A percentile compares a stretch with the other conserved stretches of the same genome.
Evolutionary conservation across 2,888 invertebrate genomes (phyloP).

Genomic region (Eurois occulta): DNA sequence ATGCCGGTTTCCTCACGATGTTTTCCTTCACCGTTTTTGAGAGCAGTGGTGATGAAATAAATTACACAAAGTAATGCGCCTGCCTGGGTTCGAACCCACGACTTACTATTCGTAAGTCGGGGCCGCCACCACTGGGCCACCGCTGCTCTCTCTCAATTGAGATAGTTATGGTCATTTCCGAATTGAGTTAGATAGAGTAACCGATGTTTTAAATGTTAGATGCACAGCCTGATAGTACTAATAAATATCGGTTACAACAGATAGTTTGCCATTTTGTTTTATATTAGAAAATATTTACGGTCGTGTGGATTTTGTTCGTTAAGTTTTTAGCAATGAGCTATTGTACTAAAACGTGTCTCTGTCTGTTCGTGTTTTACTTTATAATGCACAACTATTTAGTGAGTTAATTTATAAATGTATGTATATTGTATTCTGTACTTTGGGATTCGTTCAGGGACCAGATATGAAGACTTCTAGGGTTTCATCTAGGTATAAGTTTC

Average conservation of each 20-base stretch:
- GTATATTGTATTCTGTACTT: neutral
- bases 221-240: neutral
- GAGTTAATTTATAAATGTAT: neutral
- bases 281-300: neutral
- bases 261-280: neutral
- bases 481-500: neutral
- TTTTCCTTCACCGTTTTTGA: too few species aligned
- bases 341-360: neutral
- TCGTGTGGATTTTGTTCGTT: neutral
- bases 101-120: too few species aligned
- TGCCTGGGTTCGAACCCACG: too few species aligned
- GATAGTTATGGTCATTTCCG: too few species aligned
- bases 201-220: too few species aligned
- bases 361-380: neutral
- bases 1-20: too few species aligned
- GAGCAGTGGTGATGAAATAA: too few species aligned
- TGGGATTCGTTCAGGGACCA: neutral
- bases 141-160: too few species aligned
- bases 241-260: neutral
- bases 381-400: neutral
- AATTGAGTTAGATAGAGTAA: too few species aligned
- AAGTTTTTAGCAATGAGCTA: conserved; percentile 1
- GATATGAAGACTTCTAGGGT: too few species aligned
- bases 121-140: too few species aligned
- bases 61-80: too few species aligned